Base-by-base conservation (phyloP, 1,140 invertebrate genomes). In the Ceratina calcarata region DNA sequence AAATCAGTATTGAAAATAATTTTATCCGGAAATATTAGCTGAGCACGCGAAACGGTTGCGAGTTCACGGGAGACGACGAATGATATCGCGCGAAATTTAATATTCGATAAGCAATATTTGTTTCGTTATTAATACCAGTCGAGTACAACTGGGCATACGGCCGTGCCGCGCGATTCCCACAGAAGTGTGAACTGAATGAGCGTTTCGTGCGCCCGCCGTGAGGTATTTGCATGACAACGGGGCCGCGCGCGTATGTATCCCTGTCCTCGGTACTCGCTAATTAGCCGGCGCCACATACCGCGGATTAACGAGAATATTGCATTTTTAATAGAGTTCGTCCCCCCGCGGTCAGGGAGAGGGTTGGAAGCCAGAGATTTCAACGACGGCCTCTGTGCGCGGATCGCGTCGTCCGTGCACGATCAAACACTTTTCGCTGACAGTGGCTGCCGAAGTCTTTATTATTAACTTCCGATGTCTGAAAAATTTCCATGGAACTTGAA, bases 251-350 rank as follows among this genome's bases (percentile, higher is more conserved):
- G 74, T 71, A 74, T 75, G 83, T 71, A 69, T 66, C 71, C 84
- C 62, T 71, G 83, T 90, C 88, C 87, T 83, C 78, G 76, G 86
- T 86, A 86, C 83, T 87, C 83, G 82, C 89, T 91, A 92, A 92
- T 92, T 92, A 92, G 91, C 88, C 85, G 87, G 82, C 80, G 88
- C 88, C 84, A 87, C 89, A 91, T 91, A 91, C 90, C 89, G 37
- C 74, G 89, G 90, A 91, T 92, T 90, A 91, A 89, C 87, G 89
- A 87, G 88, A 87, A 92, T 93, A 92, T 93, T 93, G 90, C 88
- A 92, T 92, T 93, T 93, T 91, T 92, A 89, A 91, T 91, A 90
- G 85, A 88, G 88, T 81, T 75, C 87, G 78, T 82, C 83, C 84
- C 79, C 71, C 69, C 82, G 61, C 78, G 62, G 53, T 37, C 68